Evolutionary conservation across 1,140 invertebrate species (phyloP).

Genomic region (Eubasilissa regina): DNA sequence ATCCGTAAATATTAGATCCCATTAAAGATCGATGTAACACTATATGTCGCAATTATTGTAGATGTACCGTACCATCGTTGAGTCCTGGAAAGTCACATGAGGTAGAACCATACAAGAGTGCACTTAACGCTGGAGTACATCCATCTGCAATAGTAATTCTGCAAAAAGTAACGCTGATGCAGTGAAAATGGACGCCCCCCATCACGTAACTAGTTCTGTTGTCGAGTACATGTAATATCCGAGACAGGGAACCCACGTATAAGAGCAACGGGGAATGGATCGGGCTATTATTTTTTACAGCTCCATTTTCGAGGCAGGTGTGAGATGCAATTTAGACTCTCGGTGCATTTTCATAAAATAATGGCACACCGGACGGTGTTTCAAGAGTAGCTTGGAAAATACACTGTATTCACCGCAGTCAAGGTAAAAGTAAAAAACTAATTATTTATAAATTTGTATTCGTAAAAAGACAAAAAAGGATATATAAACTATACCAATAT

Average conservation of each 20-base stretch:
- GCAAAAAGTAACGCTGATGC: background rate
- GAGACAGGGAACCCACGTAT: background rate
- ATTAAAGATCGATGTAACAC: too few species aligned
- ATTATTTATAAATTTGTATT: too few species aligned
- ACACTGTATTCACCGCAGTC: too few species aligned
- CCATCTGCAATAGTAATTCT: conserved; percentile 7
- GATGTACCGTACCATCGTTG: too few species aligned
- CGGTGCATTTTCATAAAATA: conserved; percentile 18
- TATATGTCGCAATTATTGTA: too few species aligned
- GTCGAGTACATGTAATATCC: background rate
- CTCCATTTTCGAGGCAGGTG: conserved; percentile 11
- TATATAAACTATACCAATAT: too few species aligned
- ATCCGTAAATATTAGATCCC: too few species aligned
- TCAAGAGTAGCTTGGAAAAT: too few species aligned
- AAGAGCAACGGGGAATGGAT: background rate
- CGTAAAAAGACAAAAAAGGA: too few species aligned
- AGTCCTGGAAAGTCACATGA: background rate
- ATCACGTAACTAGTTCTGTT: background rate
- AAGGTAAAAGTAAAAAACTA: too few species aligned
- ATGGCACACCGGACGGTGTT: background rate
- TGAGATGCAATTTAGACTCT: background rate
- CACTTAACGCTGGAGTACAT: background rate
- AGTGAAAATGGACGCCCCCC: background rate
- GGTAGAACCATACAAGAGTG: background rate
- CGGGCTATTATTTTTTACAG: conserved; percentile 28